A percentile compares a stretch with the other conserved stretches of the same genome.
Evolutionary conservation across 2,888 invertebrate species (phyloP).

Genomic region (Polydrusus cervinus): DNA sequence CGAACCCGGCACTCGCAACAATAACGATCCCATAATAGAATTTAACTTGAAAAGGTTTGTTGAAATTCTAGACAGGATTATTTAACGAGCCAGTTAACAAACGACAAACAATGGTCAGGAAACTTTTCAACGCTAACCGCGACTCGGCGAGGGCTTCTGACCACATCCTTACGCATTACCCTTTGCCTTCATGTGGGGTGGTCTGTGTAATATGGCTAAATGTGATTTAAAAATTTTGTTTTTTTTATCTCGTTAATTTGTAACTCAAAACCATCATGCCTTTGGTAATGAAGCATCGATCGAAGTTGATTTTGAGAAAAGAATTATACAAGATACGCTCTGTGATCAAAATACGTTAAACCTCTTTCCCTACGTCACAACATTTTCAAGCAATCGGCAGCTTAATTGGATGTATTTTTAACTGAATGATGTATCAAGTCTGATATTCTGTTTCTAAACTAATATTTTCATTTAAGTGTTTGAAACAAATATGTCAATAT

Average conservation of each 20-base stretch:
- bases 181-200: constrained; percentile 14
- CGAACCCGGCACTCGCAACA: constrained; percentile 41
- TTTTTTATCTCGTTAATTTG: not conserved
- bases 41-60: constrained; percentile 58
- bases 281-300: no score
- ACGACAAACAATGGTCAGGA: constrained; percentile 66
- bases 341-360: no score
- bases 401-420: no score
- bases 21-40: constrained; percentile 60
- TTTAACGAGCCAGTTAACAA: constrained; percentile 67
- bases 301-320: no score
- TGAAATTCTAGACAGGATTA: constrained; percentile 64
- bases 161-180: constrained; percentile 63
- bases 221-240: not conserved
- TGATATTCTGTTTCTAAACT: no score
- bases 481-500: no score
- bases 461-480: no score
- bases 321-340: no score
- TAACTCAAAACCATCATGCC: not conserved
- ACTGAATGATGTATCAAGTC: no score
- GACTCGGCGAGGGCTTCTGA: constrained; percentile 64
- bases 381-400: no score
- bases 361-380: no score
- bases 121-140: constrained; percentile 65
- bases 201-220: constrained; percentile 22